Conservation (phyloP, 2,797 vertebrate species). For the Crocodylus rhombifer region DNA sequence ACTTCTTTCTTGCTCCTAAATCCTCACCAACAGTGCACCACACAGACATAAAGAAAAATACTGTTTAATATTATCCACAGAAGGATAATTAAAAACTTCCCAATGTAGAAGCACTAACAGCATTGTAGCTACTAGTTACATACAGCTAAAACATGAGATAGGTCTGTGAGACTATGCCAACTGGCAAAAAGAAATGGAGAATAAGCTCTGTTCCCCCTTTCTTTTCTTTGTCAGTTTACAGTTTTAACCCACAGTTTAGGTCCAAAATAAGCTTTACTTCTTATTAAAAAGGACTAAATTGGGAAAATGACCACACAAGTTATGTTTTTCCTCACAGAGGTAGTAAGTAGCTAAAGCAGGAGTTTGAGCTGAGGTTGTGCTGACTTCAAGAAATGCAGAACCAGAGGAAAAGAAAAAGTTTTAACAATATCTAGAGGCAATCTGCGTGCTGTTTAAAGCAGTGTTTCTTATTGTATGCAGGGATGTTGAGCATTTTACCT, state of each 20-base stretch:
- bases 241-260: constrained; percentile 5
- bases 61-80: constrained; percentile 18
- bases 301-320: constrained; percentile 40
- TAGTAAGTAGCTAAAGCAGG: background rate
- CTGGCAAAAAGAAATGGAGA: constrained; percentile 31
- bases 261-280: constrained; percentile 50
- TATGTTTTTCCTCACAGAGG: background rate
- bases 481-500: background rate
- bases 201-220: constrained; percentile 2
- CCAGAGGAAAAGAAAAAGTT: background rate
- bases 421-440: background rate
- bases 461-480: background rate
- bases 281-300: constrained; percentile 42
- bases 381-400: background rate
- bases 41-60: background rate
- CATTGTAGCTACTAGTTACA: constrained; percentile 3
- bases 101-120: background rate
- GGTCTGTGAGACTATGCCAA: constrained; percentile 8
- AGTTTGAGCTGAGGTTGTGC: background rate
- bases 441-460: background rate
- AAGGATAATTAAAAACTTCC: constrained; percentile 29
- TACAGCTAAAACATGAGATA: constrained; percentile 34
- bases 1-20: background rate
- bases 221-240: constrained; percentile 33
- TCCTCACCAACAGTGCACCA: background rate